Percentiles rank a stretch among this genome's conserved stretches.
phyloP scores from a whole-genome alignment of 92 coral and sea anemone genomes.

The Parazoanthus swiftii region DNA sequence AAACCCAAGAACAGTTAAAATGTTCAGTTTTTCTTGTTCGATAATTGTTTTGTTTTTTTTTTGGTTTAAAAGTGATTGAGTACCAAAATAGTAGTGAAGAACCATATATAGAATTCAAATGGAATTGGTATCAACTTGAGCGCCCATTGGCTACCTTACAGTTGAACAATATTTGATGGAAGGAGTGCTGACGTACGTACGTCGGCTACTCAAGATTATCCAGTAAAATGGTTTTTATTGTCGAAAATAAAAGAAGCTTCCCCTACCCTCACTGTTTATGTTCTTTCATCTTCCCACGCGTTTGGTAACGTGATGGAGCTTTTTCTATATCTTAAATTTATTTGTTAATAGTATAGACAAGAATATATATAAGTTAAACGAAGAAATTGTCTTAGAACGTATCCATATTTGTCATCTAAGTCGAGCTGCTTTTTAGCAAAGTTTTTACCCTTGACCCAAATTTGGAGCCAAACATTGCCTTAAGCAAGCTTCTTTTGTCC shows the following conservation, averaged over 20 bases:
- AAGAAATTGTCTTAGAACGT: no score
- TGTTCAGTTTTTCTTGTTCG: not conserved
- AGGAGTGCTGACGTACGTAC: no score
- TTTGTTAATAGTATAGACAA: no score
- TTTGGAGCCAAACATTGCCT: not conserved
- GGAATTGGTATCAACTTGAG: not conserved
- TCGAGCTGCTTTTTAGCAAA: no score
- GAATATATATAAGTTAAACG: no score
- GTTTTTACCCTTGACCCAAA: not conserved
- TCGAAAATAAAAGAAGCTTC: no score
- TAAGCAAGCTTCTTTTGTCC: not conserved
- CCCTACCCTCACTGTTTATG: not conserved
- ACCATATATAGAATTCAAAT: no score
- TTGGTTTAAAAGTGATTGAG: not conserved
- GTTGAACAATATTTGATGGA: no score
- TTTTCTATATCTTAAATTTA: not conserved
- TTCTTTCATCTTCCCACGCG: not conserved
- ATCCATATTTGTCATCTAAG: no score
- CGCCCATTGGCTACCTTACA: not conserved
- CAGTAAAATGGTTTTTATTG: no score
- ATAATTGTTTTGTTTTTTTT: not conserved
- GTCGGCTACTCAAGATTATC: no score
- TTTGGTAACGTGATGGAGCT: not conserved
- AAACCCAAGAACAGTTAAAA: no score
- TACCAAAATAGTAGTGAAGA: not conserved